A percentile compares a stretch with the other conserved stretches of the same genome.
phyloP scores from a whole-genome alignment of 2,797 vertebrate species.

The Holocentrus rufus region DNA sequence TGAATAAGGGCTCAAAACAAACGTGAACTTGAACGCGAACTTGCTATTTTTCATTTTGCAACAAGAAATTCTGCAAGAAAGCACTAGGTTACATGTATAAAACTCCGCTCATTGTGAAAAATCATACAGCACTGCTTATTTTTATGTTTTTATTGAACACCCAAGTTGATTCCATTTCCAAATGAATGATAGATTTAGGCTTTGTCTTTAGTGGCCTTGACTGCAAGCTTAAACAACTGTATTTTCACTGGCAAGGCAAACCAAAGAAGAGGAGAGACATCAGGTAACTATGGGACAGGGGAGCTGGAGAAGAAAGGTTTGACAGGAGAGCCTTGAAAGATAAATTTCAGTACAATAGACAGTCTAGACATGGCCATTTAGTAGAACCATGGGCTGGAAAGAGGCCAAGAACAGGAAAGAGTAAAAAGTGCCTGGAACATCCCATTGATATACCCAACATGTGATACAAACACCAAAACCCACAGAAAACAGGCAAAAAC shows the following conservation, averaged over 20 bases:
- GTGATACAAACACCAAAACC: conserved; percentile 4
- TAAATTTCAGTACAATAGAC: neutral
- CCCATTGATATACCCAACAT: neutral
- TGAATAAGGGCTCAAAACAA: too few species aligned
- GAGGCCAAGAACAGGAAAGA: neutral
- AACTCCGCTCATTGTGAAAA: neutral
- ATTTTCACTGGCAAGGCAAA: neutral
- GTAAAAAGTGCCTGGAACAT: neutral
- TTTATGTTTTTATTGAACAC: neutral
- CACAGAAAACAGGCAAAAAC: too few species aligned
- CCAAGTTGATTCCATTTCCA: neutral
- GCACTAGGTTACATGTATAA: neutral
- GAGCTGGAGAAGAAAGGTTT: neutral
- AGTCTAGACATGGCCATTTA: neutral
- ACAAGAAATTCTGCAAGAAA: too few species aligned
- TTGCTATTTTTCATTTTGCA: neutral
- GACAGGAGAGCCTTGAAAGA: neutral
- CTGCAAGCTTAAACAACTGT: neutral
- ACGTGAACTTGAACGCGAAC: too few species aligned
- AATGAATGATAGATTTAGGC: neutral
- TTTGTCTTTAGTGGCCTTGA: conserved; percentile 3
- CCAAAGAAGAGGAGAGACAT: neutral
- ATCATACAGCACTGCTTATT: neutral
- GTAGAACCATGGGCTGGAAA: neutral
- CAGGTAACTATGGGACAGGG: neutral